Base-by-base conservation (phyloP, 1,140 invertebrate species). In the Bradysia coprophila region DNA sequence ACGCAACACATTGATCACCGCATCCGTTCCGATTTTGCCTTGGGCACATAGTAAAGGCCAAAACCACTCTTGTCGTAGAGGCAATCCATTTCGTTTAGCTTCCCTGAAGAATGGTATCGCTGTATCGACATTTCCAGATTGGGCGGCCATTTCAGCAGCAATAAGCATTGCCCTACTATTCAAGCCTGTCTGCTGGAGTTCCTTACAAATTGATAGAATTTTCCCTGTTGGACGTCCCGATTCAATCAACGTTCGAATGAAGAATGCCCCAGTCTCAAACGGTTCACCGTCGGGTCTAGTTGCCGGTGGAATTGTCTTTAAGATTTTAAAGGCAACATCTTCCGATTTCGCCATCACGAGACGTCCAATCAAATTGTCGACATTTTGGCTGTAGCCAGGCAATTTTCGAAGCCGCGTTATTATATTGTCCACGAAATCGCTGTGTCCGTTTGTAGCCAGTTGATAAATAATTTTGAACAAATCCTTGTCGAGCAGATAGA, bases 51-150 rank as follows among this genome's bases (percentile, higher is more conserved):
- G 60, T 20, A 86, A 41, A 1, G 85, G 85, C 82, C 82, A 89
- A 54, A 86, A 89, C 55, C 75, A 89, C 55, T 89, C 84, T 51
- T 77, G 72, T 22, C 76, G 61, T 15, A 88, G 64, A 44, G 71
- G 66, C 33, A 65, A 45, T 1, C 75, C 76, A 38, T 67, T 56
- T 33, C 71, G 66, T 46, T 74, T 59, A 47, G 81, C 56, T 48
- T 71, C 68, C 34, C 72, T 64, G 8, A 89, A 59, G n/a, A 87
- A 48, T 11, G 66, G 59, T 39, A 75, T 53, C 1, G 78, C 71
- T 42, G 73, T 50, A 45, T 73, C 65, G n/a, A 65, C 55, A 23
- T 70, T 65, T 4, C 68, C 68, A 40, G 61, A 54, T 32, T 62
- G 53, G 13, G 84, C 51, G 31, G 73, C 66, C 2, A 56, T 52